Conservation (phyloP, 2,113 vertebrate genomes). For the Arenaria interpres region DNA sequence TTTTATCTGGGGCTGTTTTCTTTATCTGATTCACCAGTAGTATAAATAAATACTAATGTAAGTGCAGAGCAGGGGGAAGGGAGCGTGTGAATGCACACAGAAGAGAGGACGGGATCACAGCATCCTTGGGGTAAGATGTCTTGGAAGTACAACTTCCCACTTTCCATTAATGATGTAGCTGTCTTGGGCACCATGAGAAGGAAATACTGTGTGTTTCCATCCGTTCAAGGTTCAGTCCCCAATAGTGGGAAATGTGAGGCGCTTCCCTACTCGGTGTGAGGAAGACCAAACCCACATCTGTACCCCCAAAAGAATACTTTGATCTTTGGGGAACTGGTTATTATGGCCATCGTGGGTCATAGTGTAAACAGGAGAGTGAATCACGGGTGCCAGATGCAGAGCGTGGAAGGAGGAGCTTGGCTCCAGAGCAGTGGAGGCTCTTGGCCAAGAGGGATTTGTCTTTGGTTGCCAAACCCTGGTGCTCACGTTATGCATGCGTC, state of each 20-base stretch:
- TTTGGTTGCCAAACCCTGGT: not conserved
- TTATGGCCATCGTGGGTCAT: not conserved
- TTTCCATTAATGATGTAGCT: not conserved
- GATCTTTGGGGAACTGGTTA: not conserved
- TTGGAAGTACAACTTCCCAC: not conserved
- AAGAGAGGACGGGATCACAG: not conserved
- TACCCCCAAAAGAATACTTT: not conserved
- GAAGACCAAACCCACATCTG: not conserved
- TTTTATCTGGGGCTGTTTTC: not conserved
- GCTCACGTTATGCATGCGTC: not conserved
- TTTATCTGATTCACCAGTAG: not conserved
- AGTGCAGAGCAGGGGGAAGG: not conserved
- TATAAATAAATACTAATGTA: not conserved
- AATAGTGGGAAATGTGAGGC: not conserved
- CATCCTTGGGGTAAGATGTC: not conserved
- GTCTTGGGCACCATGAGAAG: not conserved
- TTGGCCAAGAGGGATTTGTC: not conserved
- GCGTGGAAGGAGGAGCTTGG: not conserved
- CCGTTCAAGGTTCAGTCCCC: not conserved
- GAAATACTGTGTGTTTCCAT: not conserved
- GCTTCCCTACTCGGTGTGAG: not conserved
- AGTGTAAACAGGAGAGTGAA: not conserved
- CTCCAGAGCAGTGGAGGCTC: not conserved
- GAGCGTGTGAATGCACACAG: not conserved
- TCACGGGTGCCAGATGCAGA: not conserved